Base-by-base conservation (phyloP, 2,888 invertebrate genomes). In the Craniophora ligustri region DNA sequence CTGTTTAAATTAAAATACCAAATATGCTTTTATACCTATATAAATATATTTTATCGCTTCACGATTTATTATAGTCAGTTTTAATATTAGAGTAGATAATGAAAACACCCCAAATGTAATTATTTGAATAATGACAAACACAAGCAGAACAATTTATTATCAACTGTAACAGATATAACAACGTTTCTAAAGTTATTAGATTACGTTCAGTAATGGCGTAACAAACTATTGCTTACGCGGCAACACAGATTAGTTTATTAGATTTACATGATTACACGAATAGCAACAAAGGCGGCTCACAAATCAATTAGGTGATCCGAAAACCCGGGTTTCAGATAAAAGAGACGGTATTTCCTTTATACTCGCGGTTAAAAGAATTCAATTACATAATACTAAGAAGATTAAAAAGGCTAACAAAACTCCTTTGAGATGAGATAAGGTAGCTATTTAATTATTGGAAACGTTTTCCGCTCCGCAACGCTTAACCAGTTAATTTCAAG, bases 381-480 rank as follows among this genome's bases (percentile, higher is more conserved):
- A 89, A 90, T 91, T 91, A 91, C 84, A 88, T 91, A 88, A 88
- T 88, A 82, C 85, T 88, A 87, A 85, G 82, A 70, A 88, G 88
- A 89, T 90, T 90, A 89, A 89, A 91, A 88, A 85, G 87, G 88
- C 88, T 87, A 87, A 86, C 86, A 84, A 81, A 82, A 86, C 85
- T 86, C 86, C 87, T 87, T 88, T 88, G 87, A 86, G 84, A 82
- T 87, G 86, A 85, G 85, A 81, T 83, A 79, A 79, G 78, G 79
- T 80, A 79, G 83, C 81, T 86, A 87, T 88, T 88, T 88, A 87
- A 87, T 87, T 85, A 88, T 87, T 84, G 82, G 82, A 79, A 81
- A 79, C 78, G 79, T 65, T 79, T 69, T 78, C 72, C 72, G 75
- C 69, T 74, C 55, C 67, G 66, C 69, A 73, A 70, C 57, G 69